Evolutionary conservation across 2,113 vertebrate species (phyloP).

Genomic region (Sturnira hondurensis): DNA sequence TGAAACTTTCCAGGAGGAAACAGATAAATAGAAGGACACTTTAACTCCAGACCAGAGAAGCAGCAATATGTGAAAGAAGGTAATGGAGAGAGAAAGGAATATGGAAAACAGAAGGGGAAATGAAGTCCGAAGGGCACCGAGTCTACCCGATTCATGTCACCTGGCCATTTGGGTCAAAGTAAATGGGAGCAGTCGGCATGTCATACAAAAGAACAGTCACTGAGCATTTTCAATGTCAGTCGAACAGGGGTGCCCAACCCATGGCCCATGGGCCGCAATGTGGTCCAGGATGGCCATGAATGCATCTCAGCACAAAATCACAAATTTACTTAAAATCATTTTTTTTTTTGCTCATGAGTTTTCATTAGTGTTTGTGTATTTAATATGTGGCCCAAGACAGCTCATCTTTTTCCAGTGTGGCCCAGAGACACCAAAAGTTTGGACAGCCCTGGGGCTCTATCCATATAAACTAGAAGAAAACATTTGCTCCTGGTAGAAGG

Average conservation of each 20-base stretch:
- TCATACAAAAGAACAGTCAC: neutral
- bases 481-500: neutral
- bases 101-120: neutral
- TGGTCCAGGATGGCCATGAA: no score
- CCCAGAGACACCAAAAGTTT: no score
- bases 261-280: no score
- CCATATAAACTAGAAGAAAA: neutral
- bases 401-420: no score
- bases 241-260: neutral
- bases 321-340: no score
- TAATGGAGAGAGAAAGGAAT: neutral
- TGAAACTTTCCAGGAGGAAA: neutral
- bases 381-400: no score
- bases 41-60: neutral
- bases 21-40: neutral
- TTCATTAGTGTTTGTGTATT: no score
- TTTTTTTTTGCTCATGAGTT: no score
- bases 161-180: neutral
- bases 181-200: neutral
- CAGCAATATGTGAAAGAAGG: neutral
- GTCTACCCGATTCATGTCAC: neutral
- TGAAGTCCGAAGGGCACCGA: neutral
- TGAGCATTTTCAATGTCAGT: neutral
- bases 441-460: neutral
- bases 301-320: no score